Base-by-base conservation (phyloP, 2,113 vertebrate species). In the Salvelinus fontinalis region DNA sequence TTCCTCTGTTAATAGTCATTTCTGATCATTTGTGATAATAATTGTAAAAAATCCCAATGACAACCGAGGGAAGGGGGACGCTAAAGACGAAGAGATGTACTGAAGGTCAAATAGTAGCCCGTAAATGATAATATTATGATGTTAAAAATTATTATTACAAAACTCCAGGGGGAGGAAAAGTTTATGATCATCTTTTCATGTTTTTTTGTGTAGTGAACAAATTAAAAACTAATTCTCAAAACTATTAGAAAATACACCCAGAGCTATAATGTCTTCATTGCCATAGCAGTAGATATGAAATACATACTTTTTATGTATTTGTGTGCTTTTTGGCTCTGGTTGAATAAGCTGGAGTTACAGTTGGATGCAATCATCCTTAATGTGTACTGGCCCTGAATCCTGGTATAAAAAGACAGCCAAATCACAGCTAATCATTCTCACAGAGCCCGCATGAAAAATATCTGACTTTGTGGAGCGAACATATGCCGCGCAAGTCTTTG, bases 381-480 rank as follows among this genome's bases (percentile, higher is more conserved):
- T 89, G 84, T 81, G 84, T 81, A 83, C 79, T 67, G 84, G 83
- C 78, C 81, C 82, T 71, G 84, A 87, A 87, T 89, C 79, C 78
- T 79, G 73, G 66, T 80, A 79, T 86, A 88, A 79, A 83, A 85
- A 85, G 88, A 79, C 82, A 78, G 74, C 14, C 67, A 85, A 89
- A 89, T 91, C 85, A 87, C 83, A 87, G 81, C 81, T 86, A 88
- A 91, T 88, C 82, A 86, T 81, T 85, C 83, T 85, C 75, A 31
- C 83, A 79, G 75, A 88, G 82, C 75, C 76, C 81, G 85, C 75
- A 88, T 86, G 76, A 91, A 90, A 68, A 90, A 86, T 75, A 60
- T 67, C 76, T 79, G 85, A 84, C 80, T 85, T 81, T 83, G 73
- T 77, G 80, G 80, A 26, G 62, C 77, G 79, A 81, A 82, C 82